Evolutionary conservation across 2,797 vertebrate genomes (phyloP).

Genomic region (Schizopygopsis pylzovi): DNA sequence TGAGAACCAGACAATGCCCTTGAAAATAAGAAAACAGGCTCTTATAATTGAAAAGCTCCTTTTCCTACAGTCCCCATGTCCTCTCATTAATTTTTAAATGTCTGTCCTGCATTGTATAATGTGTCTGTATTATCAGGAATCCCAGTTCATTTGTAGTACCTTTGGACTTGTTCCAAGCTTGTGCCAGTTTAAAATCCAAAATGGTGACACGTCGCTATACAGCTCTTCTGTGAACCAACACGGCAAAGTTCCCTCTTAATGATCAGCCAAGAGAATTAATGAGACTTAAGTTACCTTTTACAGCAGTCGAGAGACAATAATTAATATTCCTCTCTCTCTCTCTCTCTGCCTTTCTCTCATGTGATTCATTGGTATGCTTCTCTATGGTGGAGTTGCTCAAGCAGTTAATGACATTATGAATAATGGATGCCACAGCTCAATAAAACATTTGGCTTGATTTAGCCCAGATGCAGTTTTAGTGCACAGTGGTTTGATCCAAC

Average conservation of each 20-base stretch:
- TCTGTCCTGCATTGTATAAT: background rate
- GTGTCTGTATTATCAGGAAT: background rate
- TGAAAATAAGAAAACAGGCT: background rate
- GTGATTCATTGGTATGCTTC: slow-evolving; percentile 66
- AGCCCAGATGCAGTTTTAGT: slow-evolving; percentile 63
- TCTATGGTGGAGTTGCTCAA: slow-evolving; percentile 50
- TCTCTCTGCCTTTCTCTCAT: slow-evolving; percentile 40
- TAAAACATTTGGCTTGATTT: slow-evolving; percentile 67
- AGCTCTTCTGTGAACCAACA: slow-evolving; percentile 21
- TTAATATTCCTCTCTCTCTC: slow-evolving; percentile 56
- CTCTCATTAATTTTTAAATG: slow-evolving; percentile 13
- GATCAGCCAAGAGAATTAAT: slow-evolving; percentile 52
- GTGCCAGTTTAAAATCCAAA: slow-evolving; percentile 14
- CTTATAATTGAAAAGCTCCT: background rate
- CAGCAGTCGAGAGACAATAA: slow-evolving; percentile 55
- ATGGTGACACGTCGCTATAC: background rate
- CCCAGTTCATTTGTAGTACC: background rate
- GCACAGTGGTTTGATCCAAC: slow-evolving; percentile 48
- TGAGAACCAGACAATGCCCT: background rate
- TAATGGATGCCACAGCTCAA: slow-evolving; percentile 66
- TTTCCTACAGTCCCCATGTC: background rate
- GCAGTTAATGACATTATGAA: slow-evolving; percentile 65
- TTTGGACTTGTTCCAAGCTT: background rate
- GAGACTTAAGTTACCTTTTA: slow-evolving; percentile 63
- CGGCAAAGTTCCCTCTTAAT: slow-evolving; percentile 37